Base-by-base conservation (phyloP, 2,888 invertebrate genomes). In the Rotaria sp. region DNA sequence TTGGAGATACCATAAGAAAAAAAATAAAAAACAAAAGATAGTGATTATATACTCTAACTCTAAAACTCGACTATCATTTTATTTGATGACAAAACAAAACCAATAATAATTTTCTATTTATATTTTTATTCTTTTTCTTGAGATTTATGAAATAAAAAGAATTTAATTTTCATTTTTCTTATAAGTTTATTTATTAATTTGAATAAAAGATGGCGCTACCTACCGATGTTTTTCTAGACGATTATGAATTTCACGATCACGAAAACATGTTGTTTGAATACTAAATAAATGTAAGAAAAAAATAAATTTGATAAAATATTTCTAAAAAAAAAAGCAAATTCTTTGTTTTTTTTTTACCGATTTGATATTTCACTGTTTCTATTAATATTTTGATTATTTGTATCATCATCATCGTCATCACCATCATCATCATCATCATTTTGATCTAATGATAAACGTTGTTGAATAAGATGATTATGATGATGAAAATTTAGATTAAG, bases 221-320 rank as follows among this genome's bases (percentile, higher is more conserved):
- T 80, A 80, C 80, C 80, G 41, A 80, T 80, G 80, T 80, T 80
- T 80, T 45, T 80, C 80, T 26, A 80, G n/a, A 45, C 80, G 80
- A 80, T 80, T 80, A 26, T 80, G 80, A 45, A 80, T 80, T 41
- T 80, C 80, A 45, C 80, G 41, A 80, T 80, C 80, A 45, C 80
- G 80, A 80, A 80, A 80, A 45, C 80, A 80, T 13, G 80, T 67
- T 67, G 67, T 80, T 80, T 80, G 80, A 13, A 3, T 18, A 45
- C 80, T 80, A 35, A 35, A 35, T 7, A 15, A 30, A 67, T 35
- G 2, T 7, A 41, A 75, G 13, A 11, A 45, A 75, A 75, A 26
- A 2, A 13, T 8, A 74, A 45, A 45, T 45, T 45, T 8, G 5
- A 8, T 45, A 45, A 8, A 45, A 38, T n/a, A 13, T 30, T 2